phyloP scores from a whole-genome alignment of 2,888 invertebrate genomes.

The Drosophila acutilabella region DNA sequence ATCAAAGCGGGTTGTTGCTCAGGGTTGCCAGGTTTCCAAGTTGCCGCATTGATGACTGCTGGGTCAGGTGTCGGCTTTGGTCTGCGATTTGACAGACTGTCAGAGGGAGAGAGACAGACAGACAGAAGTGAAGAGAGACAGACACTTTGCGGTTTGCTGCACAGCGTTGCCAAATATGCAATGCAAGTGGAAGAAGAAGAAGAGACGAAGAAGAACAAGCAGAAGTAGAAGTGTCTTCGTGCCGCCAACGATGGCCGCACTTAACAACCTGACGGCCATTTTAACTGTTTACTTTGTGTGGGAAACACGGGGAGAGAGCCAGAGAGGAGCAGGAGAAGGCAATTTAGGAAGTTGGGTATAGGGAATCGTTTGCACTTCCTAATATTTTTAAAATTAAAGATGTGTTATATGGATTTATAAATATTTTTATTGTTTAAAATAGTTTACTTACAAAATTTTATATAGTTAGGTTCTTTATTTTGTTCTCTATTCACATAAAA shows the following conservation, averaged over 20 bases:
- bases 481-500: background rate
- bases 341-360: conserved; percentile 1
- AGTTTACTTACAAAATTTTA: too few relatives aligned
- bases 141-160: conserved; percentile 57
- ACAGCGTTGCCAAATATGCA: conserved; percentile 49
- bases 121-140: background rate
- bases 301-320: background rate
- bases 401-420: too few relatives aligned
- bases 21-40: conserved; percentile 25
- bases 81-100: conserved; percentile 38
- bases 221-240: background rate
- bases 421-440: too few relatives aligned
- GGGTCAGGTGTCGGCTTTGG: conserved; percentile 55
- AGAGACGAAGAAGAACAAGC: background rate
- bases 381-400: too few relatives aligned
- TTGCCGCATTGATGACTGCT: conserved; percentile 23
- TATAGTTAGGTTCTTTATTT: too few relatives aligned
- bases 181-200: background rate
- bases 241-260: conserved; percentile 25
- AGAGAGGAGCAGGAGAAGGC: background rate
- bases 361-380: too few relatives aligned
- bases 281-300: conserved; percentile 46
- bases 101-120: background rate
- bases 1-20: conserved; percentile 67
- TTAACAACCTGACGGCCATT: conserved; percentile 41